Percentiles rank a stretch among this genome's conserved stretches.
These are phyloP conservation scores for Bruchidius siliquastri DNA, from an alignment of 2,888 invertebrate species.

Conservation along the genomic window DNA sequence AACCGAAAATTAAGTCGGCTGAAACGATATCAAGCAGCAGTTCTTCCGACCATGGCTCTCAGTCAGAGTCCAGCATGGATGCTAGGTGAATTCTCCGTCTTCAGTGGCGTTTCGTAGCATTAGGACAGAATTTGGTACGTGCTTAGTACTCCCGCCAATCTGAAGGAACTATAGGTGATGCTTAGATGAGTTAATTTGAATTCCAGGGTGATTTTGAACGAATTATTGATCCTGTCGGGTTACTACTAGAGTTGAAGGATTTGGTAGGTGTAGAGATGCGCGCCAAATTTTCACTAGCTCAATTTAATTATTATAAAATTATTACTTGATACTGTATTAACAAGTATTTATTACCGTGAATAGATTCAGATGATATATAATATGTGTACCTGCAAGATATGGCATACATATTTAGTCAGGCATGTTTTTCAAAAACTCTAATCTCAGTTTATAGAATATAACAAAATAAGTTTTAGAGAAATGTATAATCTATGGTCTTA, in stretches of 20 bases:
- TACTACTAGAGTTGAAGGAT: background rate
- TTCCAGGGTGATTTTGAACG: background rate
- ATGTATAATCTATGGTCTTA: too few relatives aligned
- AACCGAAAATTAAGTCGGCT: conserved; percentile 60
- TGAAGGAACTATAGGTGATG: background rate
- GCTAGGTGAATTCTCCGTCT: conserved; percentile 37
- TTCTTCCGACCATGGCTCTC: conserved; percentile 47
- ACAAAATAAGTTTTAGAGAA: too few relatives aligned
- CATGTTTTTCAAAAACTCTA: too few relatives aligned
- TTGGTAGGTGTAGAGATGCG: background rate
- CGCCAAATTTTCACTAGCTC: background rate
- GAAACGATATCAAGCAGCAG: conserved; percentile 44
- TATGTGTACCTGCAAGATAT: too few relatives aligned
- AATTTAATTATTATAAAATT: too few relatives aligned
- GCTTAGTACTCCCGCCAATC: background rate
- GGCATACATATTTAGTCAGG: too few relatives aligned
- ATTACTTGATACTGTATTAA: too few relatives aligned
- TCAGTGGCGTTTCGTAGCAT: background rate
- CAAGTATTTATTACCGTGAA: too few relatives aligned
- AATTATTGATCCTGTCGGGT: background rate
- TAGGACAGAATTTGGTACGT: background rate
- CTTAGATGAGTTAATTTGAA: background rate
- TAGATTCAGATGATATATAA: too few relatives aligned
- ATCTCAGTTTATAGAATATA: too few relatives aligned
- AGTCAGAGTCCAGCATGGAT: conserved; percentile 49